Evolutionary conservation across 2,797 vertebrate genomes (phyloP).

Genomic region (Aeoliscus strigatus): DNA sequence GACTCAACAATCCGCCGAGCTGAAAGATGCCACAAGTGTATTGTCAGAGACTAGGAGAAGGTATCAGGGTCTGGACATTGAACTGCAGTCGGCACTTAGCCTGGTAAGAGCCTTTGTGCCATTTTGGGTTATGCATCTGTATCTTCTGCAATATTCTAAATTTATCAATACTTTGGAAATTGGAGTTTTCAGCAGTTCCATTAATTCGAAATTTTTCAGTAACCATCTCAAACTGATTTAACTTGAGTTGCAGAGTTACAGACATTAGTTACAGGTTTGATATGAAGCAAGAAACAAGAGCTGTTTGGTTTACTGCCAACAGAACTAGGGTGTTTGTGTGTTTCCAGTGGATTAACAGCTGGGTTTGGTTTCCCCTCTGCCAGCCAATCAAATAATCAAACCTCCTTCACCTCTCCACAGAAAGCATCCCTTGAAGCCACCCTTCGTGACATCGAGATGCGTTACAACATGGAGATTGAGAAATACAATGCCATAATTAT

Average conservation of each 20-base stretch:
- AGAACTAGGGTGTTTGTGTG: no score
- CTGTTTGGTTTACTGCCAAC: no score
- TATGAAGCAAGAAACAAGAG: no score
- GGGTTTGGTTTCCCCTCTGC: no score
- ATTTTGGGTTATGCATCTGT: no score
- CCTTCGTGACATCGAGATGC: constrained; percentile 81
- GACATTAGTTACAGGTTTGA: no score
- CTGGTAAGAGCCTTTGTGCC: constrained; percentile 79
- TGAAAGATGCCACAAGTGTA: constrained; percentile 75
- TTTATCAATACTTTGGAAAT: constrained; percentile 37
- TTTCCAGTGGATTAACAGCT: no score
- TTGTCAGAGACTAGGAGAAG: constrained; percentile 82
- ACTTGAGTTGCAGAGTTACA: no score
- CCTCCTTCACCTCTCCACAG: constrained; percentile 56
- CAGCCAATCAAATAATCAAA: constrained; percentile 35
- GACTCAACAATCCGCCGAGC: constrained; percentile 75
- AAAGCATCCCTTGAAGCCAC: constrained; percentile 82
- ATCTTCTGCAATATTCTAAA: constrained; percentile 32
- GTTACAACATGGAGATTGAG: constrained; percentile 81
- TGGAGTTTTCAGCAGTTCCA: no score
- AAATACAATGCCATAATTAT: constrained; percentile 70
- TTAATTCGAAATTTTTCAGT: no score
- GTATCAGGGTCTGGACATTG: constrained; percentile 83
- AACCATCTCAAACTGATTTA: no score
- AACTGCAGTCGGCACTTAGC: constrained; percentile 83